Evolutionary conservation across 2,113 vertebrate species (phyloP), one percentile per base, ranked within the genome.

Genomic region (Sterna hirundo): DNA sequence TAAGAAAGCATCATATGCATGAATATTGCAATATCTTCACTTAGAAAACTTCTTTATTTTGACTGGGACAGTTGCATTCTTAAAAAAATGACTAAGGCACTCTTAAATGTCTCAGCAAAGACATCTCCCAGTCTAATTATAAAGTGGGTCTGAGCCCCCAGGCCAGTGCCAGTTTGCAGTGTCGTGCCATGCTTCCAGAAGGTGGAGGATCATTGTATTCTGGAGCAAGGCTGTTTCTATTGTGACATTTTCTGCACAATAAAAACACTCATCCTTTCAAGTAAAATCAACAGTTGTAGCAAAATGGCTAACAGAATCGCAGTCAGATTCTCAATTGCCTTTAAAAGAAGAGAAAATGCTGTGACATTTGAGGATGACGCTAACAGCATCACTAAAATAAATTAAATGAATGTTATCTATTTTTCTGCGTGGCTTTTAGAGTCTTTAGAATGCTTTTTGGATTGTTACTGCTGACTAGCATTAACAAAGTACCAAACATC

Each of bases 351-450:
- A 69, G 52, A 79, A 94, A 94, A 95, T 26, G 40, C 61, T 76
- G 32, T 95, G 95, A 82, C 83, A 91, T 96, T 95, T 94, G 69
- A 86, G 38, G 74, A 92, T 82, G 94, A 79, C 76, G 84, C 64
- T 88, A 86, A 88, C 75, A 84, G 72, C 86, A 84, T 40, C 91
- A 75, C 88, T 94, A 82, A 93, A 96, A 93, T 88, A 95, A 95
- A 96, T 92, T 80, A 92, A 94, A 96, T 94, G 55, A 66, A 79
- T 78, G 64, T 79, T 94, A 72, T 79, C 69, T 92, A n/a, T 72
- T 92, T 96, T 94, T 92, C 92, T 76, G 69, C 94, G 94, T 54
- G 91, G 47, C 77, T 97, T 95, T 96, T 91, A 93, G 69, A 49
- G 80, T 11, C 30, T 81, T 92, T 68, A 30, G 57, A 89, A 79